Evolutionary conservation across 2,797 vertebrate species (phyloP), one percentile per base, ranked within the genome.

Genomic region (Sebastes kiyomatsui): DNA sequence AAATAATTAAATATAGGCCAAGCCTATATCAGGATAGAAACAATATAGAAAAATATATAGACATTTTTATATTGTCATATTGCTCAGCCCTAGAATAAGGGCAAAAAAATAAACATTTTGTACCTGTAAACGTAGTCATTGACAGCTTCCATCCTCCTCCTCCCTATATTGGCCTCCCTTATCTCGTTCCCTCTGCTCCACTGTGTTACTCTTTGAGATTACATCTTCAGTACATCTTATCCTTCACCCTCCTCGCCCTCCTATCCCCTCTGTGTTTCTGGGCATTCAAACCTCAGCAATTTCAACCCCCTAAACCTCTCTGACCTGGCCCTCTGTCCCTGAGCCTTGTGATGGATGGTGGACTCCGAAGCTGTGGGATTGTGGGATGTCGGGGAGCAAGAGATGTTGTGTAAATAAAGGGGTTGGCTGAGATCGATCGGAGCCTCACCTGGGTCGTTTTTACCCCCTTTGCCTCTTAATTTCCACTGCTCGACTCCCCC

Each of bases 391-490:
- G 69, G 25, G 62, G 79, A 73, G 74, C 61, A 27, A 64, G 71
- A 71, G 62, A 67, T 76, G 76, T 60, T 79, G 66, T 72, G 75
- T 77, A 85, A 88, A 91, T 87, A 84, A 83, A 84, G 46, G 49
- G 59, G 28, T 77, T 32, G 22, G 38, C 72, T 54, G 74, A 69
- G 72, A 90, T 90, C 56, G 25, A 84, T 89, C 18, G 7, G 25
- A 73, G 64, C 60, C 68, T 79, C 72, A 0, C 18, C 9, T 25
- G 56, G 66, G 56, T 75, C 3, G 25, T 87, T 92, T 83, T 77
- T 72, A 75, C 61, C 75, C 67, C 33, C 52, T 81, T 81, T 80
- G 67, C 70, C 66, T 86, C 80, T 86, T 87, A 27, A 87, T 88
- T 89, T 88, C 77, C 75, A 77, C 59, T 11, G 38, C 32, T 72